Percentiles rank a stretch among this genome's conserved stretches.
Conservation (phyloP, 1,140 invertebrate species). For the Hylyphantes graminicola region DNA sequence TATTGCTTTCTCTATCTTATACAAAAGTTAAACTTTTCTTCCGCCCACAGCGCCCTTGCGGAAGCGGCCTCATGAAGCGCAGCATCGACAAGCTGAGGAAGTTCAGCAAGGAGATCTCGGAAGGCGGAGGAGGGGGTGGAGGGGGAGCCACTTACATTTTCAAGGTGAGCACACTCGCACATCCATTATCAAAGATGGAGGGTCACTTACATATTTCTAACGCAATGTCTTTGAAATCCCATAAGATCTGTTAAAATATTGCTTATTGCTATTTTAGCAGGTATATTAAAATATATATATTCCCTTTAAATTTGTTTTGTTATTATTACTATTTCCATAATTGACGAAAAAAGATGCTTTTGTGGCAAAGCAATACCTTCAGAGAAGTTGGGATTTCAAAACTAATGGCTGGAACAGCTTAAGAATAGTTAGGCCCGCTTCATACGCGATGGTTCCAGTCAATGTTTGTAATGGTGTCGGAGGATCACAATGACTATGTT, state of each 20-base stretch:
- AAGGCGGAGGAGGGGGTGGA: constrained; percentile 83
- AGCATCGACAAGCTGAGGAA: not conserved
- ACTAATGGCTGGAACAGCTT: not conserved
- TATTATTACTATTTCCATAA: not conserved
- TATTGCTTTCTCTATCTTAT: not conserved
- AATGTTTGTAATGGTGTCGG: too few relatives aligned
- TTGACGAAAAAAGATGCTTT: not conserved
- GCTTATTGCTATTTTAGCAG: too few relatives aligned
- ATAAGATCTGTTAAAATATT: too few relatives aligned
- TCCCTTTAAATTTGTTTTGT: not conserved
- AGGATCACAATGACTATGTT: too few relatives aligned
- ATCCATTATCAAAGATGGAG: too few relatives aligned
- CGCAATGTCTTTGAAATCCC: too few relatives aligned
- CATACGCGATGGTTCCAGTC: not conserved
- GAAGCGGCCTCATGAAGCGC: not conserved
- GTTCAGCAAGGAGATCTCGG: constrained; percentile 21
- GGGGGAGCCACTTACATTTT: constrained; percentile 86
- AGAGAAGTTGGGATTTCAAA: not conserved
- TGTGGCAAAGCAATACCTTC: not conserved
- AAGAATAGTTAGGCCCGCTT: not conserved
- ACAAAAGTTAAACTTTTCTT: not conserved
- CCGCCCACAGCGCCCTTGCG: not conserved
- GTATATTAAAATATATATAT: too few relatives aligned
- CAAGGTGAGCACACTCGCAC: constrained; percentile 68
- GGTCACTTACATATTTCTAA: too few relatives aligned